Percentiles rank a stretch among this genome's conserved stretches.
These are phyloP conservation scores for Physella acuta DNA, from an alignment of 1,140 invertebrate genomes.

Conservation along the genomic window DNA sequence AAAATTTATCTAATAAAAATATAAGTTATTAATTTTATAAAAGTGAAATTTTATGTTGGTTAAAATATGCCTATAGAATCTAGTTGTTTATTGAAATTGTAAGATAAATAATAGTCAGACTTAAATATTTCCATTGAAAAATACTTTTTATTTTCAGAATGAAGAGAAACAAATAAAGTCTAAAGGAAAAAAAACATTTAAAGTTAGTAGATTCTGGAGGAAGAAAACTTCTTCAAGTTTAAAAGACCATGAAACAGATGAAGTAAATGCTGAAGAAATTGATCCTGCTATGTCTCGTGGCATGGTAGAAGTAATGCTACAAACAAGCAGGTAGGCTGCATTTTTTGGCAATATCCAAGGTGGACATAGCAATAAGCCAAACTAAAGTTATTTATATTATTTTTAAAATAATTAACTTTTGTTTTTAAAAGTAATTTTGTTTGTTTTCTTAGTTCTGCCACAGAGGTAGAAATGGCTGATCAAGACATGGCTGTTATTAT, in stretches of 20 bases:
- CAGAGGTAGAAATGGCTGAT: slow-evolving; percentile 42
- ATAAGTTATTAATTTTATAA: too few species aligned
- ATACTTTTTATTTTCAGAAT: not conserved
- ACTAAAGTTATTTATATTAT: too few species aligned
- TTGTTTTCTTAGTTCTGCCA: slow-evolving; percentile 25
- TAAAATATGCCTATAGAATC: too few species aligned
- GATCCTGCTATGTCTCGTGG: slow-evolving; percentile 31
- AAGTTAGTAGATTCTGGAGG: slow-evolving; percentile 9
- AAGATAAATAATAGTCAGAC: too few species aligned
- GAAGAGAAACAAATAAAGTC: not conserved
- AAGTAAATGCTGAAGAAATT: slow-evolving; percentile 20
- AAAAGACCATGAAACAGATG: slow-evolving; percentile 9
- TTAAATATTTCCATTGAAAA: too few species aligned
- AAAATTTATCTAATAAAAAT: too few species aligned
- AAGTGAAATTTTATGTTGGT: too few species aligned
- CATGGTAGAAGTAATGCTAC: slow-evolving; percentile 36
- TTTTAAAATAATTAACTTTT: too few species aligned
- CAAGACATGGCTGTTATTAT: slow-evolving; percentile 36
- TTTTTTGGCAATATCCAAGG: not conserved
- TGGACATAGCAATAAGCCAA: too few species aligned
- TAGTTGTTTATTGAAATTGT: too few species aligned
- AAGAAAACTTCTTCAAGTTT: slow-evolving; percentile 19
- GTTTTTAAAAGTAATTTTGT: not conserved
- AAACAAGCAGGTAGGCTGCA: slow-evolving; percentile 31
- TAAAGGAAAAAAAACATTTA: slow-evolving; percentile 5